phyloP scores from a whole-genome alignment of 2,888 invertebrate species.

The Tholera decimalis region DNA sequence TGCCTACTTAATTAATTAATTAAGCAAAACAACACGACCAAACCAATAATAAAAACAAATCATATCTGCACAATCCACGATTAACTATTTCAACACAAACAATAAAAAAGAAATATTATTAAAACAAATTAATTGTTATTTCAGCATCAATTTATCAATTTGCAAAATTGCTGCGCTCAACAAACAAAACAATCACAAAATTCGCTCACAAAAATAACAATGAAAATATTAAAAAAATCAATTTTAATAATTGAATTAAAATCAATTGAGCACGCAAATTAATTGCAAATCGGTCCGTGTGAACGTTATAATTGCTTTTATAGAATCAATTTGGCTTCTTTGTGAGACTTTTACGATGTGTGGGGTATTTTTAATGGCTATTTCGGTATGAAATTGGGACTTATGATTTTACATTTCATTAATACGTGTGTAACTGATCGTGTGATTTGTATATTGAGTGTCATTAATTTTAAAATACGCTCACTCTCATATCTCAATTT shows the following conservation, averaged over 20 bases:
- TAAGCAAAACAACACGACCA: neutral
- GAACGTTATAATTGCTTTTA: slow-evolving; percentile 63
- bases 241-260: slow-evolving; percentile 61
- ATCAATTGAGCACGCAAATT: slow-evolving; percentile 58
- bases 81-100: slow-evolving; percentile 24
- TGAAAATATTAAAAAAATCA: slow-evolving; percentile 45
- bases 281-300: slow-evolving; percentile 55
- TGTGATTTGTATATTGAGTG: neutral
- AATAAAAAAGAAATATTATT: slow-evolving; percentile 8
- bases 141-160: slow-evolving; percentile 36
- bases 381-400: slow-evolving; percentile 2
- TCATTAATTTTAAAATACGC: neutral
- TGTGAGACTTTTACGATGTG: slow-evolving; percentile 26
- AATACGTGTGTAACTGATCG: neutral
- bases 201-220: slow-evolving; percentile 10
- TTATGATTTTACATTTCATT: neutral
- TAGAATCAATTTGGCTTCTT: slow-evolving; percentile 52
- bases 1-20: no score
- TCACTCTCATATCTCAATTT: no score
- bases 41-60: neutral
- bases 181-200: slow-evolving; percentile 46
- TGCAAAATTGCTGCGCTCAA: slow-evolving; percentile 27
- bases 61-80: neutral
- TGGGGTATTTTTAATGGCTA: slow-evolving; percentile 2
- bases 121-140: slow-evolving; percentile 33